A percentile compares a stretch with the other conserved stretches of the same genome.
Evolutionary conservation across 2,113 vertebrate genomes (phyloP).

Genomic region (Macaca nemestrina): DNA sequence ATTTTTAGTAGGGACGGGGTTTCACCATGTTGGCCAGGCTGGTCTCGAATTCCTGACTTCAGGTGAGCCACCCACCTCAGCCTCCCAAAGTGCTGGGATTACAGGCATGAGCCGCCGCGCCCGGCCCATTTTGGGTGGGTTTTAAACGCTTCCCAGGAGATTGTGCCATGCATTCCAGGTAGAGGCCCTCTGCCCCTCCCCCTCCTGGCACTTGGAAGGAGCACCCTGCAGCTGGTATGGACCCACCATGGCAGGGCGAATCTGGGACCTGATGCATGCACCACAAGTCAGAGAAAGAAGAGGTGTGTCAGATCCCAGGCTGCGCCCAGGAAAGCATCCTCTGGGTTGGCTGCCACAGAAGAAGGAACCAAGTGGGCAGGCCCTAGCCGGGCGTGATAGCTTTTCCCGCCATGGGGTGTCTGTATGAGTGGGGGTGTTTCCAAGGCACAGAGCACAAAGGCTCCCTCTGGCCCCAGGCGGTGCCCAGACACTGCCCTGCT

Average conservation of each 20-base stretch:
- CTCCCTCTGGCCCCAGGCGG: not conserved
- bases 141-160: not conserved
- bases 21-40: too few species aligned
- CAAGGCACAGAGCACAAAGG: constrained; percentile 48
- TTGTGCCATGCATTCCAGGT: not conserved
- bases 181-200: not conserved
- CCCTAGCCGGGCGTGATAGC: not conserved
- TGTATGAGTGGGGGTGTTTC: not conserved
- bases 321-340: not conserved
- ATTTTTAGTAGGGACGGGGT: too few species aligned
- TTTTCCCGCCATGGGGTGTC: not conserved
- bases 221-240: not conserved
- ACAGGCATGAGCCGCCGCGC: too few species aligned
- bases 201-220: not conserved
- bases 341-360: not conserved
- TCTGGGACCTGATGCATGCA: not conserved
- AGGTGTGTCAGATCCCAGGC: not conserved
- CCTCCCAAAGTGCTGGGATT: too few species aligned
- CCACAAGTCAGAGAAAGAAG: not conserved
- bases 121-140: too few species aligned
- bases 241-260: fast-evolving
- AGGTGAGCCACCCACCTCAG: too few species aligned
- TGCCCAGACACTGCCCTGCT: constrained; percentile 37
- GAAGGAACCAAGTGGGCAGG: not conserved
- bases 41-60: too few species aligned